Conservation (phyloP, 2,113 vertebrate genomes). For the Oreotragus oreotragus region DNA sequence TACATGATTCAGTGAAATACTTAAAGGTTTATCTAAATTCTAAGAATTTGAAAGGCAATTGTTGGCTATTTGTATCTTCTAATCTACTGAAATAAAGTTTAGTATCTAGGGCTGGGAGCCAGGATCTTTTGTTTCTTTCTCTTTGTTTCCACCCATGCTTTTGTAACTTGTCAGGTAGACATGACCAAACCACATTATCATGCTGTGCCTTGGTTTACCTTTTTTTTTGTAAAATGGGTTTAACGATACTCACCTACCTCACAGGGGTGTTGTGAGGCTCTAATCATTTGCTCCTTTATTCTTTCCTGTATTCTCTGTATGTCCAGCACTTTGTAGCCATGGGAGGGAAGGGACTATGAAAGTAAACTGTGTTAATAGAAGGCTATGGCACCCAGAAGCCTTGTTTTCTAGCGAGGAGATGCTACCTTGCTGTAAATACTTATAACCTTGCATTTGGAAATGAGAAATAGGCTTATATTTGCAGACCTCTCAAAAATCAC, state of each 20-base stretch:
- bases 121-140: constrained; percentile 11
- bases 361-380: background rate
- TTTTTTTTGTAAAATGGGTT: background rate
- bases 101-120: background rate
- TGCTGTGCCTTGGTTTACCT: constrained; percentile 49
- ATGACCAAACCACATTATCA: constrained; percentile 17
- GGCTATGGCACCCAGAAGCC: background rate
- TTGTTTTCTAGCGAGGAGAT: constrained; percentile 28
- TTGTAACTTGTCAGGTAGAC: background rate
- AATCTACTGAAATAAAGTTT: constrained; percentile 23
- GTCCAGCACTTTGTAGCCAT: constrained; percentile 40
- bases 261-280: constrained; percentile 70
- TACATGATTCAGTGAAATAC: background rate
- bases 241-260: constrained; percentile 20
- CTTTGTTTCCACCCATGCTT: background rate
- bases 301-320: background rate
- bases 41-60: background rate
- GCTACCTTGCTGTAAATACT: constrained; percentile 37
- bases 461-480: constrained; percentile 54
- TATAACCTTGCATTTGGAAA: constrained; percentile 42
- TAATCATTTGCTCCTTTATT: constrained; percentile 1
- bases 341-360: background rate
- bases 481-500: constrained; percentile 20
- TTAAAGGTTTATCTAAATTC: background rate
- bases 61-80: background rate